Percentiles rank a stretch among this genome's conserved stretches.
These are phyloP conservation scores for Mylabris sibirica DNA, from an alignment of 2,888 invertebrate genomes.

Conservation along the genomic window DNA sequence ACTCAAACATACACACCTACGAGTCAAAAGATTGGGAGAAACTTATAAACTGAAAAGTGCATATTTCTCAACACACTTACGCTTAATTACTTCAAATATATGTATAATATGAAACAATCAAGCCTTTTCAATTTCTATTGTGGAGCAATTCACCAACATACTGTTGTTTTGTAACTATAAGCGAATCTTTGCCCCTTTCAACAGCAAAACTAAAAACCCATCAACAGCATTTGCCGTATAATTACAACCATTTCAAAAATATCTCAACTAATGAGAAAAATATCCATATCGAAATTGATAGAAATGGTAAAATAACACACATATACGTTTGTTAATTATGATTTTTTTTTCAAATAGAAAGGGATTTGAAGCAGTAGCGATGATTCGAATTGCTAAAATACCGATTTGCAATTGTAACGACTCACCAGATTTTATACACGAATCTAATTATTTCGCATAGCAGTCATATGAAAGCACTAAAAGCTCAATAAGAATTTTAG, in stretches of 20 bases:
- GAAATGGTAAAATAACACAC: background rate
- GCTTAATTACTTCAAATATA: background rate
- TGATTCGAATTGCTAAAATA: conserved; percentile 8
- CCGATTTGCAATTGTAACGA: conserved; percentile 1
- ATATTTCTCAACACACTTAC: background rate
- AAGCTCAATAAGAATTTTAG: background rate
- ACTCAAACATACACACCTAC: background rate
- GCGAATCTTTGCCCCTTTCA: background rate
- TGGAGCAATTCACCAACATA: background rate
- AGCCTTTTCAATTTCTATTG: background rate
- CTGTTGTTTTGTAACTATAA: background rate
- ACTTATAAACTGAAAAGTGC: background rate
- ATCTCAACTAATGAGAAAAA: background rate
- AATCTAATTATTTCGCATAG: background rate
- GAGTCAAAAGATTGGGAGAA: background rate
- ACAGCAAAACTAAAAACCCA: background rate
- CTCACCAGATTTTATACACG: background rate
- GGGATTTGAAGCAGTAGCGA: background rate
- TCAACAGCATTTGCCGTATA: background rate
- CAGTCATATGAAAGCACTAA: background rate
- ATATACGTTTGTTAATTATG: background rate
- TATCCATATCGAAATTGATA: background rate
- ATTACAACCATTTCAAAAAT: background rate
- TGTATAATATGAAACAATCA: background rate
- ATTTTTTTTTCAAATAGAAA: background rate